phyloP scores from a whole-genome alignment of 2,797 vertebrate species.

The Potorous gilbertii region DNA sequence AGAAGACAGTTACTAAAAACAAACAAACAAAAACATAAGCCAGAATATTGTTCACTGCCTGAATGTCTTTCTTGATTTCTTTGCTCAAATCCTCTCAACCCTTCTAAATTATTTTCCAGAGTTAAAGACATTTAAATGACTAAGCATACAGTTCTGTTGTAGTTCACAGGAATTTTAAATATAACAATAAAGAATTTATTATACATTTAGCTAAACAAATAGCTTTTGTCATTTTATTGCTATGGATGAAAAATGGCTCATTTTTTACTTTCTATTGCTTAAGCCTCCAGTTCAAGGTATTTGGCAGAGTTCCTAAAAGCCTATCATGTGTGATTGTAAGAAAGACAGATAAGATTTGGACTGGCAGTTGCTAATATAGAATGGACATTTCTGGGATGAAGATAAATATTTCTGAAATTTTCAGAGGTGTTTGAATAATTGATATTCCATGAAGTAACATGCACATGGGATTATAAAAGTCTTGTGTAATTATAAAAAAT shows the following conservation, averaged over 20 bases:
- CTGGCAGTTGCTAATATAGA: slow-evolving; percentile 21
- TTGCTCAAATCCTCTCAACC: neutral
- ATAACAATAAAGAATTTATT: neutral
- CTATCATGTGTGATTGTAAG: slow-evolving; percentile 37
- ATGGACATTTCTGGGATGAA: slow-evolving; percentile 34
- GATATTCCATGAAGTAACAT: slow-evolving; percentile 58
- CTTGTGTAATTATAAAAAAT: slow-evolving; percentile 48
- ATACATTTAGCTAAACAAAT: neutral
- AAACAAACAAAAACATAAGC: neutral
- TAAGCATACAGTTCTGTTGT: neutral
- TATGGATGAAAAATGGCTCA: neutral
- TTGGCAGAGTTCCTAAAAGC: slow-evolving; percentile 58
- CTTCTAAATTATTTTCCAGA: neutral
- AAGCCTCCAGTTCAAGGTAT: slow-evolving; percentile 18
- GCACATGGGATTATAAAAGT: neutral
- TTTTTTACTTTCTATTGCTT: slow-evolving; percentile 46
- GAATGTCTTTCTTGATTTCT: neutral
- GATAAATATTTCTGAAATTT: slow-evolving; percentile 56
- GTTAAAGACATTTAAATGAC: neutral
- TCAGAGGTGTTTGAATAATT: slow-evolving; percentile 66
- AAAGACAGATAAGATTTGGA: slow-evolving; percentile 37
- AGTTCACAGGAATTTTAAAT: neutral
- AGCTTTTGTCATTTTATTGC: neutral
- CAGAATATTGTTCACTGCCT: neutral
- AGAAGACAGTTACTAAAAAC: neutral